Evolutionary conservation across 2,113 vertebrate species (phyloP).

Genomic region (Elachura formosa): DNA sequence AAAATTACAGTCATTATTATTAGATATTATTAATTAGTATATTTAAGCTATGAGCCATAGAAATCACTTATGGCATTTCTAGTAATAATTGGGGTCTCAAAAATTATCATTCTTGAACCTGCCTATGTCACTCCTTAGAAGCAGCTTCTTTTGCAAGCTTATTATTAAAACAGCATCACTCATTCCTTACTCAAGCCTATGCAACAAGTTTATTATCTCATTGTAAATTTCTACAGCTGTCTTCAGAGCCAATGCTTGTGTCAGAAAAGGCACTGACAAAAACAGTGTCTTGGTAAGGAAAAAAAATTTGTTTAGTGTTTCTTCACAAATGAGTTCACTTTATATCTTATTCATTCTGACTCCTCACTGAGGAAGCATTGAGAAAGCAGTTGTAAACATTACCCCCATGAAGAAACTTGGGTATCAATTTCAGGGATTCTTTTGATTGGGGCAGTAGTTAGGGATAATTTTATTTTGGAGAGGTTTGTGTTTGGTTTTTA

Average conservation of each 20-base stretch:
- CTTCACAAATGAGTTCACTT: background rate
- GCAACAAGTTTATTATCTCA: background rate
- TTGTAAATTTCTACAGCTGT: background rate
- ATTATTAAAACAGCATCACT: background rate
- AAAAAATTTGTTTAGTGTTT: background rate
- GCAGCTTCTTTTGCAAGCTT: background rate
- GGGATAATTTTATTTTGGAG: background rate
- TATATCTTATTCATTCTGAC: background rate
- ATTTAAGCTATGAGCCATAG: background rate
- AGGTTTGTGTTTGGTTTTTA: background rate
- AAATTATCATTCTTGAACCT: background rate
- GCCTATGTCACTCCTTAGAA: background rate
- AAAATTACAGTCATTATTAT: background rate
- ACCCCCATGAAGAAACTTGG: background rate
- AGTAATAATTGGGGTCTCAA: background rate
- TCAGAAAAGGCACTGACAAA: background rate
- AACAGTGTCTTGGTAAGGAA: background rate
- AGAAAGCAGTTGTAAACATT: background rate
- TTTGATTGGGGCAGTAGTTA: accelerated
- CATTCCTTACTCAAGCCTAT: background rate
- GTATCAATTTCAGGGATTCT: background rate
- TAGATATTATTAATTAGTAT: background rate
- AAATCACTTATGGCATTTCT: background rate
- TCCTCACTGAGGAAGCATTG: background rate
- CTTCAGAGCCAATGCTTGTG: background rate